Conservation (phyloP, 2,888 invertebrate genomes). For the Clistopyga incitator region DNA sequence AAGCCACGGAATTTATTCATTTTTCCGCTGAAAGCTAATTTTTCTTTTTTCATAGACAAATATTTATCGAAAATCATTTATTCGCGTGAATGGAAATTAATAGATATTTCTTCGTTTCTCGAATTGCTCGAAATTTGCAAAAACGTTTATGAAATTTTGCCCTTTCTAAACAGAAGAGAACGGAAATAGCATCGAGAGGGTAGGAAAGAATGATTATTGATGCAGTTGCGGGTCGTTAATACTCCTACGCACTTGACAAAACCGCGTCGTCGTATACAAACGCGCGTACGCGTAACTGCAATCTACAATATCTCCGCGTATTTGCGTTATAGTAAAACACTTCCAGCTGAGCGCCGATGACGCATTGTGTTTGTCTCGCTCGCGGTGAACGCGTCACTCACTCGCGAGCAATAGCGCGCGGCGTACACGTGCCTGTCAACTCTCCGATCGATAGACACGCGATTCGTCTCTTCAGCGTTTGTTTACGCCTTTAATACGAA, state of each 20-base stretch:
- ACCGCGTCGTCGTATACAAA: not conserved
- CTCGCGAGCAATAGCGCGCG: not conserved
- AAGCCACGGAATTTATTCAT: not conserved
- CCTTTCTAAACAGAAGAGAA: too few species aligned
- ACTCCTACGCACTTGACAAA: not conserved
- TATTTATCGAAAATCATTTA: not conserved
- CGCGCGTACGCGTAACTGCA: not conserved
- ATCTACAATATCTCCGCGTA: conserved; percentile 22
- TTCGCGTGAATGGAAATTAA: not conserved
- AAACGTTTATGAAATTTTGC: too few species aligned
- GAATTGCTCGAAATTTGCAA: too few species aligned
- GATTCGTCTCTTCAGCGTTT: not conserved
- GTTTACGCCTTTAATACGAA: conserved; percentile 9
- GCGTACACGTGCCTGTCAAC: not conserved
- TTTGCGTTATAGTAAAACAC: not conserved
- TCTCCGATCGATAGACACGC: conserved; percentile 14
- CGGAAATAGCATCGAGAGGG: not conserved
- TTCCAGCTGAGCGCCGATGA: conserved; percentile 22
- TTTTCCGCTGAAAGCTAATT: not conserved
- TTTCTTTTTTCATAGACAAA: not conserved
- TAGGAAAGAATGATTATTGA: conserved; percentile 1
- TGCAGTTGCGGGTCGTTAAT: not conserved
- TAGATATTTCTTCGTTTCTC: too few species aligned
- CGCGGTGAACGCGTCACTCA: conserved; percentile 7
- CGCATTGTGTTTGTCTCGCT: conserved; percentile 29